These are phyloP conservation scores for Drosophila fuyamai DNA, from an alignment of 1,140 invertebrate genomes.

Conservation along the genomic window DNA sequence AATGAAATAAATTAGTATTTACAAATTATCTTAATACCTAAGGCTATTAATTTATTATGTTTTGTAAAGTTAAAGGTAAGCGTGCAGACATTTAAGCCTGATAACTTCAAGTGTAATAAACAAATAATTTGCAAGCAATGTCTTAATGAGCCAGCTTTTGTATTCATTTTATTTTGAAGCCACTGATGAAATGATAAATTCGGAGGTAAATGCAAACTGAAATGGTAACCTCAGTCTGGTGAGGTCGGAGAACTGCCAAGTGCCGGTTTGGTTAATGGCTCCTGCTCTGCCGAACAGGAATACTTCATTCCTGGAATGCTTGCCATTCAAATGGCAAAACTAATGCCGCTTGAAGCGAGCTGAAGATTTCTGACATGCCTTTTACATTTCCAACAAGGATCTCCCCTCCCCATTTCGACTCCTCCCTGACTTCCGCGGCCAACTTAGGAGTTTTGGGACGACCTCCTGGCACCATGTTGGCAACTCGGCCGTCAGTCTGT, in stretches of 20 bases:
- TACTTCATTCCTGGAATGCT: conserved; percentile 50
- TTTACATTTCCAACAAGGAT: conserved; percentile 69
- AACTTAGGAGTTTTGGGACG: conserved; percentile 36
- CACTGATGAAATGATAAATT: conserved; percentile 18
- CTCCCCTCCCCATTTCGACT: conserved; percentile 22
- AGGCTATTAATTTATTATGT: not conserved
- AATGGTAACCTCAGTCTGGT: conserved; percentile 3
- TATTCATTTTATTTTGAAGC: not conserved
- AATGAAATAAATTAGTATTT: too few relatives aligned
- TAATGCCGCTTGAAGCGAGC: conserved; percentile 57
- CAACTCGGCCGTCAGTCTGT: conserved; percentile 60
- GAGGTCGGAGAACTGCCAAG: conserved; percentile 12
- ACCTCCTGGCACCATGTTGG: conserved; percentile 54
- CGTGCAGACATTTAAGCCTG: not conserved
- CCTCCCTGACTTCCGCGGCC: conserved; percentile 19
- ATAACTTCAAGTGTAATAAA: not conserved
- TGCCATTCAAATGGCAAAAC: conserved; percentile 68
- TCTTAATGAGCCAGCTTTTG: not conserved
- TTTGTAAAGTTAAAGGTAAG: too few relatives aligned
- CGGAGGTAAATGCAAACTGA: not conserved
- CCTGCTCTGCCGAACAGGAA: conserved; percentile 11
- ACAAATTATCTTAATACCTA: not conserved
- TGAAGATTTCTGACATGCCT: conserved; percentile 75
- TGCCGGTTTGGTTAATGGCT: conserved; percentile 36
- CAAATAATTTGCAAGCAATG: not conserved